phyloP scores from a whole-genome alignment of 35 echinoderm and acorn worm genomes.

The Apostichopus parvimensis region DNA sequence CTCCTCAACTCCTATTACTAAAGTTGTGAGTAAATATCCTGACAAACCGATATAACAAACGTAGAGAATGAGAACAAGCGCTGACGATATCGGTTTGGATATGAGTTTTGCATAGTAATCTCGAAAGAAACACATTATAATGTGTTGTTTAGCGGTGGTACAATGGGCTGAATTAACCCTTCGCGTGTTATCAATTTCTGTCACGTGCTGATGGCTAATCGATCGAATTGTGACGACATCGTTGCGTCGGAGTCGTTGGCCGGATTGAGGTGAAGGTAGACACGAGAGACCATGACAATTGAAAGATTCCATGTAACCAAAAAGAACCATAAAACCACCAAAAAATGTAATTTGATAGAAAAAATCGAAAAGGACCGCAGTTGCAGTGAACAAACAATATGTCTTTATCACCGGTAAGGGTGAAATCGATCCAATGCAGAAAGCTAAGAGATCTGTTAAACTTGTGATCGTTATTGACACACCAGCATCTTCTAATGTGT shows the following conservation, averaged over 20 bases:
- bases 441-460: constrained; percentile 58
- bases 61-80: not conserved
- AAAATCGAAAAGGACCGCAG: constrained; percentile 60
- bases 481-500: constrained; percentile 60
- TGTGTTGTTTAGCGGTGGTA: constrained; percentile 18
- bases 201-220: not conserved
- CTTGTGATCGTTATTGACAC: constrained; percentile 78
- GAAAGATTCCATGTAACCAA: constrained; percentile 32
- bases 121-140: constrained; percentile 59
- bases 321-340: constrained; percentile 56
- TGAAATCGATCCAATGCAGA: constrained; percentile 47
- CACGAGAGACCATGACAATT: constrained; percentile 62
- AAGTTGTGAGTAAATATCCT: constrained; percentile 31
- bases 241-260: not conserved
- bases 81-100: not conserved
- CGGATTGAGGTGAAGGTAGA: constrained; percentile 24
- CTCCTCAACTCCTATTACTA: constrained; percentile 54
- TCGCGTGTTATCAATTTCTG: not conserved
- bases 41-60: constrained; percentile 34
- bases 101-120: constrained; percentile 61
- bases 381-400: constrained; percentile 61
- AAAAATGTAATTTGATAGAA: constrained; percentile 84
- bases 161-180: not conserved
- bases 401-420: constrained; percentile 35
- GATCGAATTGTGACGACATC: not conserved